Evolutionary conservation across 2,797 vertebrate genomes (phyloP), one percentile per base, ranked within the genome.

Genomic region (Fratercula arctica): DNA sequence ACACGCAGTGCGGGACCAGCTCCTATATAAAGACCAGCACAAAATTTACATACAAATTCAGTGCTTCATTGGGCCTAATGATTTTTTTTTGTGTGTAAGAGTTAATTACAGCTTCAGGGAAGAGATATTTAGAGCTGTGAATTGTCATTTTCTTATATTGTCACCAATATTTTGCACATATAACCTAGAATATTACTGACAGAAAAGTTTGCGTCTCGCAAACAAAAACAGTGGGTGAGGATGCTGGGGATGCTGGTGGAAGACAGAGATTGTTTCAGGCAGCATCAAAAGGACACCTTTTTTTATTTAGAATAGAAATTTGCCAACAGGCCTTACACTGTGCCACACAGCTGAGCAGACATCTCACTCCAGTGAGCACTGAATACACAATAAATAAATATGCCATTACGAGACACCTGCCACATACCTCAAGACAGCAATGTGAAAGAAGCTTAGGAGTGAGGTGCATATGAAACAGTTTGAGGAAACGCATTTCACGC

Each of bases 341-440:
- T 33, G 45, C 26, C 29, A 72, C 68, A 70, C 41, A 93, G 53
- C 79, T 84, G 72, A 91, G 68, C 69, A 37, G 39, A 39, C 46
- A 72, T 21, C 60, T 90, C 89, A 75, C 45, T 64, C 57, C 48
- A 68, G 26, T 78, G 69, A 94, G 77, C 66, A 81, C 11, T 69
- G 69, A 75, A 75, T 29, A 29, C 66, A 84, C n/a, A 80, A 56
- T 61, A 94, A 95, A 73, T 89, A 94, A 87, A 89, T 67, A 68
- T 33, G 21, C 6, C 59, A 35, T 43, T 78, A n/a, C 31, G 10
- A 82, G 45, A n/a, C 17, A 61, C 21, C 63, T 87, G 83, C 39
- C 39, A 86, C 77, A 56, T 26, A 69, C 29, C 33, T 60, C 45
- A 61, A 23, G 17, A 77, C 87, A 74, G 12, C 45, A 50, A 60